These are phyloP conservation scores for Drosophila elegans DNA, from an alignment of 1,140 invertebrate species.

Conservation along the genomic window DNA sequence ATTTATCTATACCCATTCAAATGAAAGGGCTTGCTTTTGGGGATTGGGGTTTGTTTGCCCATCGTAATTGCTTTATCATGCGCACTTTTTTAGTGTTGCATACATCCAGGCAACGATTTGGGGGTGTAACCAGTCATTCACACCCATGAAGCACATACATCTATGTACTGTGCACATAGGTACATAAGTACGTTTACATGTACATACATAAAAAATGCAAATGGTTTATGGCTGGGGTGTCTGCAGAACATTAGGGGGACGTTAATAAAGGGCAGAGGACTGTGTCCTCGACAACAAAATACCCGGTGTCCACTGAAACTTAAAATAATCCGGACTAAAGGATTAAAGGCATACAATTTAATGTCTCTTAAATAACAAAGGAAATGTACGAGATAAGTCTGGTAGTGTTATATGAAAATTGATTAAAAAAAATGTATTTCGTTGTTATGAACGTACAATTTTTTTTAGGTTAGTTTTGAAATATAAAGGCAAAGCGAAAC, in stretches of 20 bases:
- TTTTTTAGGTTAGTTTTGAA: too few relatives aligned
- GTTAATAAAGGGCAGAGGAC: slow-evolving; percentile 15
- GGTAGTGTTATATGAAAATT: too few relatives aligned
- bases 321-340: neutral
- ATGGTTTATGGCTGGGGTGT: slow-evolving; percentile 63
- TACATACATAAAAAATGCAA: slow-evolving; percentile 74
- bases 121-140: slow-evolving; percentile 61
- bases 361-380: too few relatives aligned
- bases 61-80: slow-evolving; percentile 54
- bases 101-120: slow-evolving; percentile 66
- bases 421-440: too few relatives aligned
- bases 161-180: slow-evolving; percentile 40
- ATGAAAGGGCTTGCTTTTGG: slow-evolving; percentile 10
- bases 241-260: slow-evolving; percentile 31
- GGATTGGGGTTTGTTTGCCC: slow-evolving; percentile 26
- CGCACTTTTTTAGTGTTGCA: slow-evolving; percentile 81
- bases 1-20: slow-evolving; percentile 49
- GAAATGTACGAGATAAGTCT: too few relatives aligned
- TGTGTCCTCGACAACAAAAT: slow-evolving; percentile 45
- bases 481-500: too few relatives aligned
- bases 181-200: slow-evolving; percentile 25
- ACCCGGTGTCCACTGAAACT: slow-evolving; percentile 32
- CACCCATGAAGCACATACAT: slow-evolving; percentile 39
- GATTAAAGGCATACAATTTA: neutral
- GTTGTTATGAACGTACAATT: too few relatives aligned